Evolutionary conservation across 23 tunicate genomes (phyloP), one percentile per base, ranked within the genome.

Genomic region (Trididemnum clinides): DNA sequence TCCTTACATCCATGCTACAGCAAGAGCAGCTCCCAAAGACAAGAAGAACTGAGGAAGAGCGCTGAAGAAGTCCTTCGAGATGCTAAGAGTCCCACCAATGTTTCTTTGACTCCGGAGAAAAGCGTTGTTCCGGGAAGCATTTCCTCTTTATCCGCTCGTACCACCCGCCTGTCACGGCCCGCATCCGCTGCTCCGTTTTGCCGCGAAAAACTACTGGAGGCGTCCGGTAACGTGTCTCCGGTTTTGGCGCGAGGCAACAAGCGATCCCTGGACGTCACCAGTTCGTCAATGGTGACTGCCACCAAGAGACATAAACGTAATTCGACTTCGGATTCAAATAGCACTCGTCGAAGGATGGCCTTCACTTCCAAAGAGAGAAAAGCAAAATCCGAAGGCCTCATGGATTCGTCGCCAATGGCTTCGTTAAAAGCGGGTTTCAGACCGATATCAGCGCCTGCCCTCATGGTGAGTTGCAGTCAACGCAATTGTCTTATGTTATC

Each of bases 401-500:
- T 81, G 57, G 32, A 69, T 31, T 59, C 75, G 23, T 84, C 96
- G 1, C 84, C 87, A 0, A 49, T 81, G 33, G 27, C 86, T 1
- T 38, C 88, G 1, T 44, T 84, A 30, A 87, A 71, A 64, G 39
- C 72, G 0, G 50, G 83, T 12, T 86, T 84, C 64, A 85, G 97
- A 19, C 86, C 97, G 7, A 87, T 82, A 35, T 92, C 97, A 0
- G 97, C 97, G 19, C 97, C 97, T 25, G 85, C 88, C 1, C 86
- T 79, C 1, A 77, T 64, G 85, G 97, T 92, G 64, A 92, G 82
- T 80, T 1, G 3, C 21, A n/a, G n/a, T n/a, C n/a, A n/a, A n/a
- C n/a, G n/a, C n/a, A n/a, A n/a, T 49, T 49, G 15, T 10, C 15
- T 49, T n/a, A n/a, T n/a, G n/a, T n/a, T 64, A 50, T 50, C 15